Base-by-base conservation (phyloP, 2,797 vertebrate species). In the Epinephelus coioides region DNA sequence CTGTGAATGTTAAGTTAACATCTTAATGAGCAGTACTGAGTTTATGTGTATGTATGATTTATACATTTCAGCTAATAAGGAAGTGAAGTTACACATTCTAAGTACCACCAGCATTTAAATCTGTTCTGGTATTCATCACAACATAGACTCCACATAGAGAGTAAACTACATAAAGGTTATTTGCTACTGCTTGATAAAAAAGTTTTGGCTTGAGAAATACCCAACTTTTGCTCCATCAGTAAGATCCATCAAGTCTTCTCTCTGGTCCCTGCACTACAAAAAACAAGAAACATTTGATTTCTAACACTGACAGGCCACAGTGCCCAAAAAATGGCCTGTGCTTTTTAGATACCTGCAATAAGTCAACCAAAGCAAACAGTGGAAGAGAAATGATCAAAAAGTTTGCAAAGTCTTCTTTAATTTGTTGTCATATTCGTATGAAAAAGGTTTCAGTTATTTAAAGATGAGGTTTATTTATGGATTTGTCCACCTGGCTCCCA, bases 381-480 rank as follows among this genome's bases (percentile, higher is more conserved):
- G 23, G 40, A 60, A 68, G 34, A 81, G 2, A 65, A 79, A 74
- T 46, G 23, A 85, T 63, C 54, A 51, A 0, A 74, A 63, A 67
- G 49, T 15, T 11, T 15, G 21, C 6, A 18, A 53, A 17, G 49
- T 19, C 34, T 43, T 13, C 18, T 65, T 80, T 34, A 54, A 46
- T 65, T 63, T 82, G 21, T 53, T 83, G n/a, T 68, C 63, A 55
- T 34, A 69, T 78, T 55, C 59, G 51, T 78, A 55, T 23, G 6
- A 34, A 6, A 77, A 73, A 73, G 30, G 23, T 55, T 73, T 43
- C 8, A 27, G 74, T 73, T 75, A 81, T 78, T 88, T 78, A 77
- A 72, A 82, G 55, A 61, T 60, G 6, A 27, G 55, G 64, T 73
- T 79, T 88, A 77, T 84, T 85, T 44, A 21, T 79, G 51, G 68